phyloP scores from a whole-genome alignment of 2,113 vertebrate species.

The Fulica atra region DNA sequence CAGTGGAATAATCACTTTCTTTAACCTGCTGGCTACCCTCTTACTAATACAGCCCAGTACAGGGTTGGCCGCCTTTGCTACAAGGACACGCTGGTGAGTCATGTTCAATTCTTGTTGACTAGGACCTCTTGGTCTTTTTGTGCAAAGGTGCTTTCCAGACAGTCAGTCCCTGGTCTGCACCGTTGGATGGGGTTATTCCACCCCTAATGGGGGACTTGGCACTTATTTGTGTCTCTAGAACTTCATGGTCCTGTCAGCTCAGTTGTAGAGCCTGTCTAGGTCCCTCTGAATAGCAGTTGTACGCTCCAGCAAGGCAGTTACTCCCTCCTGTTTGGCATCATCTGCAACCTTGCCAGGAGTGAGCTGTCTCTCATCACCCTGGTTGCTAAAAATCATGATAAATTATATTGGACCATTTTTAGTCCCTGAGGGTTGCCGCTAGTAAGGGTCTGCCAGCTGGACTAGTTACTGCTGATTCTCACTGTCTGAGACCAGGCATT shows the following conservation, averaged over 20 bases:
- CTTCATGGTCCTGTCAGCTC: neutral
- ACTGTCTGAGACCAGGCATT: neutral
- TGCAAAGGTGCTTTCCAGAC: neutral
- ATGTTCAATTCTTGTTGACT: neutral
- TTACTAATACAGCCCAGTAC: neutral
- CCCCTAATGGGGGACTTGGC: fast-evolving
- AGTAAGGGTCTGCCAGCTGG: neutral
- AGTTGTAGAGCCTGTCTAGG: neutral
- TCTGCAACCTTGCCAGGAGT: neutral
- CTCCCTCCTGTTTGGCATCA: neutral
- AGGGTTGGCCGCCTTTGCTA: neutral
- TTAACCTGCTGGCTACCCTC: neutral
- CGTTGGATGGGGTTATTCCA: neutral
- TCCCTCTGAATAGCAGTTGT: neutral
- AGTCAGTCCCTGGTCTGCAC: neutral
- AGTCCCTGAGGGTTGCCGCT: neutral
- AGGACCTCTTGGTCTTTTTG: neutral
- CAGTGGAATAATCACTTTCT: neutral
- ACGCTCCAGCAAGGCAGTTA: neutral
- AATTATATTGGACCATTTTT: neutral
- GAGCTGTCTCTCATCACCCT: neutral
- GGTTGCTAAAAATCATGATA: neutral
- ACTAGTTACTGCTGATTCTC: neutral
- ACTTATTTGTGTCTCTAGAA: neutral
- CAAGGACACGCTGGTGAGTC: neutral